phyloP scores from a whole-genome alignment of 2,113 vertebrate genomes.

The Hymenochirus boettgeri region DNA sequence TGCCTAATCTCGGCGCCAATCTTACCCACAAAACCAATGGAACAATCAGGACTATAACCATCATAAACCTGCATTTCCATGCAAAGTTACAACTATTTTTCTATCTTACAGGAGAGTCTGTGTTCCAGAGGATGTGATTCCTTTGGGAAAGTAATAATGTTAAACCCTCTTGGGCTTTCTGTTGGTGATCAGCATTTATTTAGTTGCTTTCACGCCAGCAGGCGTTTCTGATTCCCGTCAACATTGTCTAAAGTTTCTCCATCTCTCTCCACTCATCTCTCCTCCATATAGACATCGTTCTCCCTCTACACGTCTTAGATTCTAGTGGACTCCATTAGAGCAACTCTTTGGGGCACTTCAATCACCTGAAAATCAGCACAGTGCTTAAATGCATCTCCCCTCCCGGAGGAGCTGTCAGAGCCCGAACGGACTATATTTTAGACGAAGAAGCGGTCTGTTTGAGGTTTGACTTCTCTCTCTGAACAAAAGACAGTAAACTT shows the following conservation, averaged over 20 bases:
- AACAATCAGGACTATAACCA: too few relatives aligned
- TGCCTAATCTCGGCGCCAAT: too few relatives aligned
- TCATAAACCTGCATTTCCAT: too few relatives aligned
- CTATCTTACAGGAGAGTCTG: too few relatives aligned
- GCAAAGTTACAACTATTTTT: too few relatives aligned
- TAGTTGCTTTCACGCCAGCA: constrained; percentile 11
- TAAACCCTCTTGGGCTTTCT: not conserved
- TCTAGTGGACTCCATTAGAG: constrained; percentile 10
- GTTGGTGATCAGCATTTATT: constrained; percentile 9
- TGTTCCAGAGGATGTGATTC: too few relatives aligned
- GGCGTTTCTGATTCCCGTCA: constrained; percentile 15
- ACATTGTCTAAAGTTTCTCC: not conserved
- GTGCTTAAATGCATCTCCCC: constrained; percentile 36
- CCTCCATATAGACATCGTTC: constrained; percentile 23
- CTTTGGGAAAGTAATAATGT: not conserved
- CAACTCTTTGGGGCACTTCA: constrained; percentile 40
- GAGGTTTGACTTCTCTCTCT: constrained; percentile 41
- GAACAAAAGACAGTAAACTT: constrained; percentile 42
- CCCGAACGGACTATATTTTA: constrained; percentile 40
- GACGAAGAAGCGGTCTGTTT: constrained; percentile 39
- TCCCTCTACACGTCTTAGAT: constrained; percentile 28
- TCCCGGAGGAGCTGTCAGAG: constrained; percentile 33
- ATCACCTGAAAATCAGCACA: constrained; percentile 43
- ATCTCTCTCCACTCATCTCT: constrained; percentile 17
- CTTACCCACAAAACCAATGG: too few relatives aligned